Base-by-base conservation (phyloP, 2,113 vertebrate species). In the Neolamprologus toae region DNA sequence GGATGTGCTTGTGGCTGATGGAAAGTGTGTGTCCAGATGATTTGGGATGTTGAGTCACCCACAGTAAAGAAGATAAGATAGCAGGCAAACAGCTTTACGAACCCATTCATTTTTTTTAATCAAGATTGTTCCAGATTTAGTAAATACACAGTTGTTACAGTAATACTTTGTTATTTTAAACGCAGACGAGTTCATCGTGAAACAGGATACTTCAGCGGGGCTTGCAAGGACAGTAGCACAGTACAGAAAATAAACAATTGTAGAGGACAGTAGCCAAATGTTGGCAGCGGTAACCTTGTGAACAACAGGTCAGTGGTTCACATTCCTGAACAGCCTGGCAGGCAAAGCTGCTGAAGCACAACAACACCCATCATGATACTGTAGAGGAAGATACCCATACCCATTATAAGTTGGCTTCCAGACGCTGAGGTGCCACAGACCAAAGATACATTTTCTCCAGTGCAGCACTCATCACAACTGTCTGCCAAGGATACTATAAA, bases 191-290 rank as follows among this genome's bases (percentile, higher is more conserved):
- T 80, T 71, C 21, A 71, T 19, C 2, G 9, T 51, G 45, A 26
- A 51, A 53, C 63, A 59, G 5, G 53, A 71, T 42, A 42, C 51
- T 80, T 66, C 9, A 55, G 21, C 17, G 40, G 68, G 81, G 55
- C 26, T 16, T 6, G 45, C 9, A 7, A 28, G n/a, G n/a, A 87
- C 73, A 88, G 61, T 35, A 53, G 4, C 37, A 84, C 55, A 61
- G 23, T 7, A 42, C n/a, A 83, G n/a, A 83, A n/a, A 54, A 16
- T 80, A 83, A 88, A 90, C 80, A 88, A 90, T 89, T 90, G 87
- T 89, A 55, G 86, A 83, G 80, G 85, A 89, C 86, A 88, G 89
- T 82, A 87, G 82, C 79, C 92, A 93, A 93, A 93, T 88, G 89
- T 88, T 81, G 63, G 28, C 37, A 89, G 42, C 63, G 40, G 35